Evolutionary conservation across 1,140 invertebrate species (phyloP), one percentile per base, ranked within the genome.

Genomic region (Euwallacea fornicatus): DNA sequence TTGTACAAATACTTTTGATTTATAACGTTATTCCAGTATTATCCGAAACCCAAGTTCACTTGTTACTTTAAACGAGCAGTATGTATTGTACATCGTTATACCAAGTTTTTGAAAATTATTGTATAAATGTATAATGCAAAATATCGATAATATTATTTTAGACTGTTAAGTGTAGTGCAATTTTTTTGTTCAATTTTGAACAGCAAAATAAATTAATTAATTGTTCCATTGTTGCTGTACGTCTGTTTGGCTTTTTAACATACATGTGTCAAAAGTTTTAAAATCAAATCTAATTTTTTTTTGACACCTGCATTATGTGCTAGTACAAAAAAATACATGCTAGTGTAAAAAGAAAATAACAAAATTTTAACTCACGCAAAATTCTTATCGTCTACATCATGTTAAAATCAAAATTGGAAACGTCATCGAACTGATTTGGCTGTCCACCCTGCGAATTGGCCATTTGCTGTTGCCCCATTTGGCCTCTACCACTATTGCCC

Each of bases 381-480:
- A 50, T 50, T 11, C 13, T 2, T 50, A 50, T 50, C 46, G 13
- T 9, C 8, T 68, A 74, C 47, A 64, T 75, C 66, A 74, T 74
- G 59, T 74, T 79, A 72, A 79, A 79, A 74, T 78, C 75, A 58
- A 78, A 78, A 56, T 75, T 76, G 2, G 74, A 61, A 8, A 78
- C 78, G 64, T 81, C 80, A 64, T 81, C 80, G 66, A 81, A 81
- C 41, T 73, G 74, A 16, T 73, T 75, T 53, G 78, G 77, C 67
- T 77, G 78, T 58, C 75, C 76, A 7, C 66, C 74, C 21, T 75
- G 75, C 7, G 75, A 42, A 67, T 78, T 77, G 2, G 66, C 74
- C 77, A 80, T 78, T 70, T 80, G 78, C 67, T 80, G 78, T 72
- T 81, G 81, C 7, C 73, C 75, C 77, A 81, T 80, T 74, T 78